Percentiles rank a stretch among this genome's conserved stretches.
These are phyloP conservation scores for Scolopax rusticola DNA, from an alignment of 2,797 vertebrate genomes.

Conservation along the genomic window DNA sequence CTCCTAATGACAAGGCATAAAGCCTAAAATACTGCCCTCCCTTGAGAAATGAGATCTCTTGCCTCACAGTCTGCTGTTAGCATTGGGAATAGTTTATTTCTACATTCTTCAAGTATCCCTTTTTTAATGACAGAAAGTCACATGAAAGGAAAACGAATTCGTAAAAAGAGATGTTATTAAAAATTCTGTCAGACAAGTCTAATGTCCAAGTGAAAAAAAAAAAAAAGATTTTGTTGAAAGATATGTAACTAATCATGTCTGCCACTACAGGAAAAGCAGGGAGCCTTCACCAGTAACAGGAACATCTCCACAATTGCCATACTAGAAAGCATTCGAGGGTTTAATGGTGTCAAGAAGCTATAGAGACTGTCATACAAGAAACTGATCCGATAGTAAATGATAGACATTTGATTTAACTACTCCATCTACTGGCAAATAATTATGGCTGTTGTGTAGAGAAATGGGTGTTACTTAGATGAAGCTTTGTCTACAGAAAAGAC, in stretches of 20 bases:
- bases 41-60: not conserved
- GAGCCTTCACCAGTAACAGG: not conserved
- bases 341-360: conserved; percentile 24
- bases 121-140: not conserved
- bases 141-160: not conserved
- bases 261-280: not conserved
- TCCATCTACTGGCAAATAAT: conserved; percentile 74
- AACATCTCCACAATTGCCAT: not conserved
- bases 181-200: not conserved
- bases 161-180: not conserved
- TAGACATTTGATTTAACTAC: conserved; percentile 74
- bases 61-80: not conserved
- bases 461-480: not conserved
- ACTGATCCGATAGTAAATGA: not conserved
- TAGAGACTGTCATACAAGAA: not conserved
- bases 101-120: not conserved
- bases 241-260: not conserved
- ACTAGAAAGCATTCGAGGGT: not conserved
- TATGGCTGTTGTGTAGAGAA: not conserved
- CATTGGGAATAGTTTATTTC: not conserved
- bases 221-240: not conserved
- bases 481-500: not conserved
- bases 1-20: not conserved
- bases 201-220: not conserved
- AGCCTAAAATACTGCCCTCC: not conserved